Evolutionary conservation across 2,113 vertebrate species (phyloP), one percentile per base, ranked within the genome.

Genomic region (Dendrocopos noguchii): DNA sequence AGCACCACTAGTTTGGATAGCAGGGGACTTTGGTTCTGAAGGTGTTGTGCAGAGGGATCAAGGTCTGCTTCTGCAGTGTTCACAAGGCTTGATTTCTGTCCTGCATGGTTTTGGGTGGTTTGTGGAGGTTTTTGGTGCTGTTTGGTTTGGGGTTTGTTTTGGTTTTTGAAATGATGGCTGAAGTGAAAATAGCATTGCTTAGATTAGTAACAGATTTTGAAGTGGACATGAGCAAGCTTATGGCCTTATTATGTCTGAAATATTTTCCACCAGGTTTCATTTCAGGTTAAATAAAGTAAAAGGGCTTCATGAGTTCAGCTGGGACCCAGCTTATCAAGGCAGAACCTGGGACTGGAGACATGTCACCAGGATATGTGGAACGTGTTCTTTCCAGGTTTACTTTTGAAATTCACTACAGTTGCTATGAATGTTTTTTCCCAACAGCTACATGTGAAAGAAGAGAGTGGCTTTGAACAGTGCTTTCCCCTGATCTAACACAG

Each of bases 221-320:
- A 81, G 63, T 90, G 72, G 63, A 91, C 28, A 5, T 29, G 59
- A 86, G 39, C 59, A 52, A 87, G 61, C 70, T 94, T 85, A 79
- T 90, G 91, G 34, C 87, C 90, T 95, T 95, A 92, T 91, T 95
- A 81, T 78, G 90, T 94, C 94, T 94, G 70, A 93, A 95, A 79
- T 12, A 16, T 83, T 95, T 91, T 95, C 57, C 55, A 39, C 95
- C 94, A 90, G 29, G 16, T 74, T 91, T 94, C 44, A 84, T 27
- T 86, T 94, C 66, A 86, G 93, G 77, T 88, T 87, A 86, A 87
- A 59, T 59, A 78, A 89, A 82, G 27, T 57, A 71, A 92, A 93
- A 94, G 47, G 72, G 15, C 57, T 75, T 83, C 74, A 17, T 88
- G 66, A 75, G 27, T n/a, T 88, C 22, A 83, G 46, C 27, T 68